Conservation (phyloP, 1,140 invertebrate genomes). For the Ylistrum balloti region DNA sequence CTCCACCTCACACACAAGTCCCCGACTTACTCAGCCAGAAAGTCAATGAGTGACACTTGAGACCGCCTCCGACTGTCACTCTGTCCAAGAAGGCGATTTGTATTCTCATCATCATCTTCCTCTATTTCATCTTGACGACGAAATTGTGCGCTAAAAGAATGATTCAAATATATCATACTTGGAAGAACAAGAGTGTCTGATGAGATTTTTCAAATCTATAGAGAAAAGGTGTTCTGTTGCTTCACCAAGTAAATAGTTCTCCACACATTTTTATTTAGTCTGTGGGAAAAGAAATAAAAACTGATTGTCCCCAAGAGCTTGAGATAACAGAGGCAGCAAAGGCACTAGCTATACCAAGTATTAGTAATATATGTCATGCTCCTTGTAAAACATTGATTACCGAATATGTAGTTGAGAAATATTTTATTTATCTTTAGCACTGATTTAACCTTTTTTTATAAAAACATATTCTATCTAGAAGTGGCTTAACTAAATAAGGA, state of each 20-base stretch:
- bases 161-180: constrained; percentile 46
- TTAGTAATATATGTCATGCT: not conserved
- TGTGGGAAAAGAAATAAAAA: not conserved
- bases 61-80: constrained; percentile 60
- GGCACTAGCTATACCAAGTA: not conserved
- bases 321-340: not conserved
- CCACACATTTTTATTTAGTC: not conserved
- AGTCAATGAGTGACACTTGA: constrained; percentile 70
- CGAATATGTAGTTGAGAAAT: too few species aligned
- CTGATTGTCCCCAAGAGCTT: not conserved
- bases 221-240: too few species aligned
- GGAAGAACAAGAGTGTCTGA: too few species aligned
- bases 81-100: constrained; percentile 58
- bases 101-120: constrained; percentile 72
- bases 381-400: not conserved
- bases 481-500: not conserved
- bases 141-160: constrained; percentile 75
- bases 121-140: constrained; percentile 73
- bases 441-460: not conserved
- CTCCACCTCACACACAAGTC: not conserved
- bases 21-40: constrained; percentile 70
- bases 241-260: not conserved
- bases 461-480: not conserved
- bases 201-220: not conserved
- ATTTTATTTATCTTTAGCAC: too few species aligned